Base-by-base conservation (phyloP, 2,888 invertebrate genomes). In the Halictus ligatus region DNA sequence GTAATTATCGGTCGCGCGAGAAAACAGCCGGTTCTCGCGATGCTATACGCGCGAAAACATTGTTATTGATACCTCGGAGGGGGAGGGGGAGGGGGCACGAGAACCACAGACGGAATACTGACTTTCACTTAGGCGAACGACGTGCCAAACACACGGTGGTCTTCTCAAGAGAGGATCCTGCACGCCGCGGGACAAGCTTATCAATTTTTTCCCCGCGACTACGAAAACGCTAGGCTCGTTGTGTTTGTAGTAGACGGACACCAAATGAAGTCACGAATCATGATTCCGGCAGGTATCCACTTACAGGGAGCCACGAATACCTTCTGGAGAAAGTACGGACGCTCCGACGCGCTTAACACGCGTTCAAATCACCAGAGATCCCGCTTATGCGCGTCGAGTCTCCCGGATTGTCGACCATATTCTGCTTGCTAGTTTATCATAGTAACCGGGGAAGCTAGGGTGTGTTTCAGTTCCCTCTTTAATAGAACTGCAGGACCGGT, bases 261-360 rank as follows among this genome's bases (percentile, higher is more conserved):
- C 60, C 50, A 76, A 81, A 89, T 78, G 78, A 79, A 80, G 76
- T 87, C 79, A 82, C 81, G 43, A 69, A 69, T 69, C 69, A n/a
- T 8, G 67, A 69, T 69, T 69, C 69, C 21, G 69, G 10, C 40
- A 35, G 0, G 69, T 69, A 69, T 69, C 69, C 40, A 8, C 10
- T 35, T 69, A 69, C 21, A 40, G 40, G 21, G 40, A 40, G 40
- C 29, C 29, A 8, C 54, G 15, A 35, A 18, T 18, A n/a, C 25
- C 4, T 72, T 72, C 71, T 72, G 46, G 43, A 69, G 71, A 72
- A 73, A 73, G 72, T 73, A 46, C 21, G 10, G 40, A 10, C 43
- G 69, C 40, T 8, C 3, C 40, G 12, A 21, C 13, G n/a, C 40
- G 10, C 18, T 40, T 40, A 40, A 43, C 71, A 43, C 43, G 25